Evolutionary conservation across 2,797 vertebrate species (phyloP).

Genomic region (Martes flavigula): DNA sequence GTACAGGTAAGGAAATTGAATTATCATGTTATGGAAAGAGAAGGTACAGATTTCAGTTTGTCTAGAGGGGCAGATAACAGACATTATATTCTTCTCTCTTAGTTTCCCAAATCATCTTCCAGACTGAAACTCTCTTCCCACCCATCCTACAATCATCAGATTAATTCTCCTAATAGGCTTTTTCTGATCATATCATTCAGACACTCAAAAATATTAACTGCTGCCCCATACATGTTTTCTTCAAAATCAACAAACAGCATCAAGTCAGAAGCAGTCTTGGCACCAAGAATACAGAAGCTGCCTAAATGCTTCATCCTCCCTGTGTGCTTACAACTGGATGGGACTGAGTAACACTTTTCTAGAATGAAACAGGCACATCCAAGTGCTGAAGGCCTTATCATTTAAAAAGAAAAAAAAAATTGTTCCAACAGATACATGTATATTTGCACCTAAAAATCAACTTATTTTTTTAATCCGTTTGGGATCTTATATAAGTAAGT

Average conservation of each 20-base stretch:
- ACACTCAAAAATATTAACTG: constrained; percentile 9
- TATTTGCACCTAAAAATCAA: neutral
- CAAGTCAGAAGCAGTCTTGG: neutral
- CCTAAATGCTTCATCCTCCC: neutral
- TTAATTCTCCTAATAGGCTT: neutral
- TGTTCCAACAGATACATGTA: neutral
- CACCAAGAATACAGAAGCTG: neutral
- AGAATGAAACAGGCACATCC: neutral
- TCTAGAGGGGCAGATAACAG: neutral
- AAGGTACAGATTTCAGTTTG: neutral
- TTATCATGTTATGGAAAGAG: neutral
- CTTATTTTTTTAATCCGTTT: neutral
- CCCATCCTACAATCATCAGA: neutral
- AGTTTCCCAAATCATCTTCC: neutral
- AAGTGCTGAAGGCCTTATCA: neutral
- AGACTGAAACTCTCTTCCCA: neutral
- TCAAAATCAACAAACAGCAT: neutral
- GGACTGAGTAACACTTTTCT: neutral
- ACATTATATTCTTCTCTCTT: neutral
- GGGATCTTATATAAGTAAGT: neutral
- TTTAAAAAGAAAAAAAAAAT: neutral
- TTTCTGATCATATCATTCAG: neutral
- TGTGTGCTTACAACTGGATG: neutral
- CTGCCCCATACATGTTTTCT: neutral
- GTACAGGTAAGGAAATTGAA: neutral